Base-by-base conservation (phyloP, 2,888 invertebrate species). In the Noctua fimbriata region DNA sequence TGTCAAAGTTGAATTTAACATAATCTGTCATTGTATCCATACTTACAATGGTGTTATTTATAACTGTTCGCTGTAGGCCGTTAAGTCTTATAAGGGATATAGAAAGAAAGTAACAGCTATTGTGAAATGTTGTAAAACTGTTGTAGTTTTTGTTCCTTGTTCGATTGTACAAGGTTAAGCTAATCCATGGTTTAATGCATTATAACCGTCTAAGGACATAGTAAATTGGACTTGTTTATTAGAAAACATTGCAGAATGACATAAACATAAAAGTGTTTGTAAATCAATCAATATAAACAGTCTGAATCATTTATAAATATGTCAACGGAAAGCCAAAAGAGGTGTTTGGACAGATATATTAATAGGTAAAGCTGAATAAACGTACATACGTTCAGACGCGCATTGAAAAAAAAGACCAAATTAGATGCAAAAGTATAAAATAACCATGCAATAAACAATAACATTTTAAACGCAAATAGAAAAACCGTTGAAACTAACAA, bases 1-100 rank as follows among this genome's bases (percentile, higher is more conserved):
- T 92, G 92, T 83, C 84, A 80, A 81, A 76, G 76, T 79, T 73
- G 69, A 86, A 88, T 89, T 87, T 87, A 85, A 73, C 82, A 79
- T 81, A 85, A 86, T 89, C 84, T 87, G 86, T 87, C 86, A 82
- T 82, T 87, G 84, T 86, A 71, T 79, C 83, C 77, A 81, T 87
- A 79, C 72, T 79, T 69, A 79, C 79, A 63, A 85, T 84, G 70
- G 76, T 16, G 82, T 87, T 78, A 88, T 89, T 87, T 88, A 89
- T 69, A 73, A 78, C 76, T 76, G 73, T 76, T 80, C 55, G 69
- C 63, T 78, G 63, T 77, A 82, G 75, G 83, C 73, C 84, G 78
- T 81, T 88, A 81, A 36, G 58, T 81, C 80, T 28, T 82, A 75
- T 75, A 83, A 70, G 73, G 85, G 14, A 73, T 77, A 41, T 21